Evolutionary conservation across 2,797 vertebrate species (phyloP), one percentile per base, ranked within the genome.

Genomic region (Loriculus beryllinus): DNA sequence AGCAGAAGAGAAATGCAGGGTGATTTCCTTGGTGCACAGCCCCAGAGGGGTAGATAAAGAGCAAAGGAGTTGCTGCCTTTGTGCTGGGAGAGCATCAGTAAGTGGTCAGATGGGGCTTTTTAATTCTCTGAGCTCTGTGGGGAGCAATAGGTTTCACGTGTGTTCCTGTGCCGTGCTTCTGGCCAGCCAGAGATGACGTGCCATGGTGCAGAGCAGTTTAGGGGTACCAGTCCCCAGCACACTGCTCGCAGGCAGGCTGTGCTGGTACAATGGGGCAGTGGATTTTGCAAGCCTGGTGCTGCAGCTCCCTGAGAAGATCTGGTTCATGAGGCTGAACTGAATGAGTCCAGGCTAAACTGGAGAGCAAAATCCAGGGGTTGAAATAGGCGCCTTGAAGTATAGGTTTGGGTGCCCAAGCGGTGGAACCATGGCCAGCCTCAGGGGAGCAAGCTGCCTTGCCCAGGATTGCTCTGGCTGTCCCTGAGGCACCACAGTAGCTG

Each of bases 391-490:
- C 48, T 63, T 60, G 42, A 52, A 71, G 26, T 17, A 10, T 8
- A 71, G n/a, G 9, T 75, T 37, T 75, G 45, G 19, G 12, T 7
- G 2, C 29, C 33, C 6, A 37, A 40, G 29, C 3, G 14, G 11
- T 20, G 29, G 60, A 56, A 45, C 40, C 29, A 11, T 23, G 29
- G 25, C 31, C 18, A 56, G 15, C 40, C 56, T 70, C 2, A 1
- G 9, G 12, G 22, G 16, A 42, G 14, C 7, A 12, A 81, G 29
- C 37, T 63, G 37, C n/a, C 17, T 63, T 43, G 39, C 56, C 29
- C 33, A 4, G 8, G 14, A 20, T 43, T 2, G 3, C 21, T 68
- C 23, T 0, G 0, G 10, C 57, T 54, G 26, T 74, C 49, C 65
- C 45, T 43, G 39, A 15, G 28, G 35, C 12, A 17, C 10, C 9